Base-by-base conservation (phyloP, 1,140 invertebrate genomes). In the Drosophila jambulina region DNA sequence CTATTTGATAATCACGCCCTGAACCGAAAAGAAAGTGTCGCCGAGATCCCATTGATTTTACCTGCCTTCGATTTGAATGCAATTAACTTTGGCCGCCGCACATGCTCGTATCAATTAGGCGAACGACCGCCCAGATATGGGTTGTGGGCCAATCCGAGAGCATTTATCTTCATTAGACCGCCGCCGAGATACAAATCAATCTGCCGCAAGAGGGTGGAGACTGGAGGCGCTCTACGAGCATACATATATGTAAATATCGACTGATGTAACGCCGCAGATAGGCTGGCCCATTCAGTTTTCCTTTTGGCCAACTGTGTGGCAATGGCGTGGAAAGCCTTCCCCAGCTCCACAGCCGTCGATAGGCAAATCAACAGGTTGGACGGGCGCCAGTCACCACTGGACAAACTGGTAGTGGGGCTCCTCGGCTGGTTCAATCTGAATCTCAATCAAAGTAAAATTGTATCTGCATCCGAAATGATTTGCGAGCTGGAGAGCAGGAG, bases 341-440 rank as follows among this genome's bases (percentile, higher is more conserved):
- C 32, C 53, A 23, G 43, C 25, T 40, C 17, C 51, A 7, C 34
- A 0, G 27, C 27, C 12, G 49, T 54, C 53, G 82, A 85, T 85
- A 85, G 54, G 82, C 82, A 85, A 85, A 85, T 85, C 82, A 85
- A 85, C 82, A 85, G 82, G 82, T 85, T 85, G 72, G 71, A 86
- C 81, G 58, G 61, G 62, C 62, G 62, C 62, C 62, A 84, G 65
- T 54, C 70, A 80, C 78, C 78, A 81, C 78, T 65, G 74, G 78
- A 78, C 71, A 85, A 85, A 86, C 82, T 74, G 78, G 82, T 78
- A 78, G 64, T 29, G 17, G 27, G n/a, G 64, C 48, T 46, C 43
- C 65, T 69, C 53, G 45, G 27, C 49, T 60, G 48, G 75, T 54
- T 64, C 59, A 80, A 75, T 69, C 68, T 62, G 54, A 85, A 75